Evolutionary conservation across 2,888 invertebrate genomes (phyloP).

Genomic region (Apeira syringaria): DNA sequence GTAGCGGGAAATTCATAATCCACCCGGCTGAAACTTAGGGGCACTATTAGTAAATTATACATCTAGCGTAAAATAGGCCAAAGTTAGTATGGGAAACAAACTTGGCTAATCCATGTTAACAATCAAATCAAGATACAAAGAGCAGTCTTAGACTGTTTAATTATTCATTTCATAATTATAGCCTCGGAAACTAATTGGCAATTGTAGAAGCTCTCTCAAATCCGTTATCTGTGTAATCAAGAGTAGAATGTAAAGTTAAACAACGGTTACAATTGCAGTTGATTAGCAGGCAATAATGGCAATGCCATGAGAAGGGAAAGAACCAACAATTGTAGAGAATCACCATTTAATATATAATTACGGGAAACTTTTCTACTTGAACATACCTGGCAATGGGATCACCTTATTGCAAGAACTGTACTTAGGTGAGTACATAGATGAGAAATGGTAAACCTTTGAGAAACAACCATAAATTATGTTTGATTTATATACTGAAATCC

Average conservation of each 20-base stretch:
- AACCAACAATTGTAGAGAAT: not conserved
- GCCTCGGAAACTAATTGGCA: not conserved
- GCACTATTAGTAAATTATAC: too few species aligned
- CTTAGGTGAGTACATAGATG: too few species aligned
- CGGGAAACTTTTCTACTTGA: not conserved
- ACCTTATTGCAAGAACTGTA: not conserved
- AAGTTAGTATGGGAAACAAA: too few species aligned
- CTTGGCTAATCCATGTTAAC: too few species aligned
- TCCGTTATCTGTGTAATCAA: not conserved
- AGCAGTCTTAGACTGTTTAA: not conserved
- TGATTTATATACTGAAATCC: too few species aligned
- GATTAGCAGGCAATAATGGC: slow-evolving; percentile 1
- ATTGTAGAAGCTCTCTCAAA: not conserved
- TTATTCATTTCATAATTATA: not conserved
- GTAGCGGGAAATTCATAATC: too few species aligned
- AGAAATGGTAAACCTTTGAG: too few species aligned
- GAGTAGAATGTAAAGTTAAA: not conserved
- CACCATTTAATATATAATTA: not conserved
- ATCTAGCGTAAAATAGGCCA: too few species aligned
- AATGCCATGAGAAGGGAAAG: slow-evolving; percentile 7
- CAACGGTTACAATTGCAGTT: not conserved
- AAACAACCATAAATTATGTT: too few species aligned
- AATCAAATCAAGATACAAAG: too few species aligned
- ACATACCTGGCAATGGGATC: not conserved
- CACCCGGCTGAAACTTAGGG: too few species aligned